Percentiles rank a stretch among this genome's conserved stretches.
These are phyloP conservation scores for Tortrix viridana DNA, from an alignment of 2,888 invertebrate species.

Conservation along the genomic window DNA sequence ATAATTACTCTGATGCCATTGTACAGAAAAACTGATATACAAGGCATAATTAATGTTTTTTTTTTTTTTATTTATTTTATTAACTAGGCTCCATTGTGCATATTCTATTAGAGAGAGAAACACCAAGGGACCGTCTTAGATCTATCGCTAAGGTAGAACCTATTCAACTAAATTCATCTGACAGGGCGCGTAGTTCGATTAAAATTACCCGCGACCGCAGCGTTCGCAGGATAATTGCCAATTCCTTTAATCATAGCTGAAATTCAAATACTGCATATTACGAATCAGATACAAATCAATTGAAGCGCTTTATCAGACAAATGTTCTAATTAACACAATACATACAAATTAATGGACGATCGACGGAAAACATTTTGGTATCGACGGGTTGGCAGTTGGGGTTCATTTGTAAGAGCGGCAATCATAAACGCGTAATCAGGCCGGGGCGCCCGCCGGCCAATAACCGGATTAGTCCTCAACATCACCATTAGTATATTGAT, in stretches of 20 bases:
- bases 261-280: conserved; percentile 27
- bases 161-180: conserved; percentile 23
- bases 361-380: conserved; percentile 73
- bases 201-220: conserved; percentile 15
- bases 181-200: conserved; percentile 26
- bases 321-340: conserved; percentile 73
- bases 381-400: conserved; percentile 63
- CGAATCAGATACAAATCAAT: conserved; percentile 49
- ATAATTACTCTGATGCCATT: no score
- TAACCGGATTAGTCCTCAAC: conserved; percentile 53
- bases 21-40: no score
- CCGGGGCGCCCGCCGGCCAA: conserved; percentile 53
- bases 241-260: conserved; percentile 36
- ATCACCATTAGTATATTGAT: conserved; percentile 16
- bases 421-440: conserved; percentile 80
- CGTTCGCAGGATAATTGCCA: conserved; percentile 24
- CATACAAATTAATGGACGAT: conserved; percentile 79
- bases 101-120: conserved; percentile 2
- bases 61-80: no score
- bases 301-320: conserved; percentile 64
- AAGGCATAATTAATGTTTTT: no score
- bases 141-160: conserved; percentile 13
- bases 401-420: conserved; percentile 78
- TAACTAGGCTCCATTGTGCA: background rate
- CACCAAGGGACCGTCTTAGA: conserved; percentile 17